These are phyloP conservation scores for Acomys russatus DNA, from an alignment of 2,797 vertebrate species.

Conservation along the genomic window DNA sequence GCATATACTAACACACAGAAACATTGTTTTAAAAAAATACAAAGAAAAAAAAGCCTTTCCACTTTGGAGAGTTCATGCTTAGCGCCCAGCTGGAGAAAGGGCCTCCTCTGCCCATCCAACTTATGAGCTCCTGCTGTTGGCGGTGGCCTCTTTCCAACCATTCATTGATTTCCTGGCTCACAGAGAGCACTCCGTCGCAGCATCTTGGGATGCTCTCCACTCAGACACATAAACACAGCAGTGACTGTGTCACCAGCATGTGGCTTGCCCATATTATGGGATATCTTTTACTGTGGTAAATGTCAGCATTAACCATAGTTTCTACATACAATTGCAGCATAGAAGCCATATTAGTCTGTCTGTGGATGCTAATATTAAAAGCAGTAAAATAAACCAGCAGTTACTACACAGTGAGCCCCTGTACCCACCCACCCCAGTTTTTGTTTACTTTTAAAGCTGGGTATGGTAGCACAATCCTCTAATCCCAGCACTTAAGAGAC, in stretches of 20 bases:
- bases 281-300: conserved; percentile 10
- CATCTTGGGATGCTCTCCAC: background rate
- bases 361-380: background rate
- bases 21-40: background rate
- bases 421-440: background rate
- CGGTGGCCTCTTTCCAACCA: background rate
- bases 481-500: background rate
- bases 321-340: background rate
- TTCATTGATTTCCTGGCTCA: conserved; percentile 17
- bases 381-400: background rate
- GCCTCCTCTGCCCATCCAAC: conserved; percentile 1
- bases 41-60: background rate
- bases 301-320: background rate
- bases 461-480: background rate
- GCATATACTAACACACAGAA: too few species aligned
- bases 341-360: background rate
- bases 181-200: background rate
- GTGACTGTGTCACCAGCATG: background rate
- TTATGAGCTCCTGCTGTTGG: background rate
- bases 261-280: background rate
- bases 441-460: background rate
- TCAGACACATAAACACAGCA: background rate
- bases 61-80: background rate
- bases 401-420: background rate
- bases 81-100: background rate